These are phyloP conservation scores for Microctenopoma steveboyesi DNA, from an alignment of 2,797 vertebrate genomes.

Conservation along the genomic window DNA sequence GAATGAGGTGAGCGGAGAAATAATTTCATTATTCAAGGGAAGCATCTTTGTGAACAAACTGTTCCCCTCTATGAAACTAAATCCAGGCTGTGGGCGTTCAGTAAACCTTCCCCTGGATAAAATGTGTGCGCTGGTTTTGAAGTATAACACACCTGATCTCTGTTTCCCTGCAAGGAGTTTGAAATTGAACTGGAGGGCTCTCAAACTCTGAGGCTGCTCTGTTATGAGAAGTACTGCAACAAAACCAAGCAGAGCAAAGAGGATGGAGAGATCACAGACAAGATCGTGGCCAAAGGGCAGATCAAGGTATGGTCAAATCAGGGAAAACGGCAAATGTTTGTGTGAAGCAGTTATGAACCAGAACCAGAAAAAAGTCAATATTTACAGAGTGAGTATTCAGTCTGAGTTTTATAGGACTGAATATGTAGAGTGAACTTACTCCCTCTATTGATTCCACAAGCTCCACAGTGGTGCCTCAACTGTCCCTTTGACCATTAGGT, in stretches of 20 bases:
- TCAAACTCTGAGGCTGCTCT: conserved; percentile 91
- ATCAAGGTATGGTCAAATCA: conserved; percentile 83
- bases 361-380: conserved; percentile 2
- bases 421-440: not conserved
- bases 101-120: not conserved
- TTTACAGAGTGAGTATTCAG: not conserved
- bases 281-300: conserved; percentile 92
- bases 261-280: conserved; percentile 88
- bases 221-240: conserved; percentile 92
- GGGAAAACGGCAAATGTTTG: not conserved
- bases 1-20: conserved; percentile 87
- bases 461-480: conserved; percentile 10
- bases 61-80: no score
- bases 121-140: not conserved
- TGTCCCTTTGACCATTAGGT: conserved; percentile 4
- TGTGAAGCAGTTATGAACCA: not conserved
- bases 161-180: conserved; percentile 86
- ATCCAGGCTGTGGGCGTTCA: not conserved
- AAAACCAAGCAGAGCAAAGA: conserved; percentile 89
- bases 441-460: conserved; percentile 8
- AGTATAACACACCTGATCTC: not conserved
- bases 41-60: not conserved
- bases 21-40: not conserved
- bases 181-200: conserved; percentile 97
- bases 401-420: not conserved